A percentile compares a stretch with the other conserved stretches of the same genome.
These are phyloP conservation scores for Cordilura impudica DNA, from an alignment of 2,888 invertebrate species.

Conservation along the genomic window DNA sequence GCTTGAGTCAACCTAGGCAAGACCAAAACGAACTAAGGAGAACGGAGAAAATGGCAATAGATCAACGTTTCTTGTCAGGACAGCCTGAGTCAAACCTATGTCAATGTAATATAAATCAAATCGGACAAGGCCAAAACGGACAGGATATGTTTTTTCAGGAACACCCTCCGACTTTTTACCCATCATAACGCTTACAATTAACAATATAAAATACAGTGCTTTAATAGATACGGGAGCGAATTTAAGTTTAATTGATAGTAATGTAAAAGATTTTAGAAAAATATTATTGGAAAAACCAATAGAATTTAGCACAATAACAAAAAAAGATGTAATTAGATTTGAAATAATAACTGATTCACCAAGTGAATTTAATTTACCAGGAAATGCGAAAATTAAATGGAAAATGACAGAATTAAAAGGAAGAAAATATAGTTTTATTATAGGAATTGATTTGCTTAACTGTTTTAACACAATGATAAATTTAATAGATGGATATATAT, in stretches of 20 bases:
- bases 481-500: too few species aligned
- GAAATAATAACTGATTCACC: too few species aligned
- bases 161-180: neutral
- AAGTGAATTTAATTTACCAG: too few species aligned
- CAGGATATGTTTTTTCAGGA: slow-evolving; percentile 2
- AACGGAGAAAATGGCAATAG: neutral
- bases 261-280: neutral
- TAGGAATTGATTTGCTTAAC: too few species aligned
- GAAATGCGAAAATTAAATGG: too few species aligned
- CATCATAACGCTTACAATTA: neutral
- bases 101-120: too few species aligned
- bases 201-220: neutral
- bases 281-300: neutral
- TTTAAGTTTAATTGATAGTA: neutral
- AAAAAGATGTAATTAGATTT: too few species aligned
- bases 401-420: too few species aligned
- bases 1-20: neutral
- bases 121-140: slow-evolving; percentile 7
- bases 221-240: too few species aligned
- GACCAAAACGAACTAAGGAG: slow-evolving; percentile 7
- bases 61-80: slow-evolving; percentile 21
- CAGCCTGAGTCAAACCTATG: slow-evolving; percentile 5
- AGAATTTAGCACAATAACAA: neutral
- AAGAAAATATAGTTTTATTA: too few species aligned
- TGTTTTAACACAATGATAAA: too few species aligned